phyloP scores from a whole-genome alignment of 2,888 invertebrate genomes.

The Drosophila borborema region DNA sequence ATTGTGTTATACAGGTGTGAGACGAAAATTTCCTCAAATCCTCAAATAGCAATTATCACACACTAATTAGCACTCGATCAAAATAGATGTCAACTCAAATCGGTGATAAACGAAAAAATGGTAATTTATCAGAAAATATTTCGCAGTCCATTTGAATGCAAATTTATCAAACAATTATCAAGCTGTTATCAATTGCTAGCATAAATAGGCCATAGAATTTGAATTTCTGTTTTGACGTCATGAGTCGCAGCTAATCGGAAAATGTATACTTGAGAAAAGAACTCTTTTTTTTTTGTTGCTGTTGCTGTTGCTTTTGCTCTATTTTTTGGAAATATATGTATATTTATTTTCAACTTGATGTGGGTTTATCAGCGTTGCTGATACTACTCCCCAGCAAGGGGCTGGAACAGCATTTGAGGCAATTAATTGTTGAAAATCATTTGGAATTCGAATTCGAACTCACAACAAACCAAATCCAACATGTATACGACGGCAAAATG shows the following conservation, averaged over 20 bases:
- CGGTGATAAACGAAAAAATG: conserved; percentile 25
- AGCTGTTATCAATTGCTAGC: conserved; percentile 45
- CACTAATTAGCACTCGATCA: conserved; percentile 67
- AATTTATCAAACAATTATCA: conserved; percentile 56
- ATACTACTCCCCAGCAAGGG: conserved; percentile 11
- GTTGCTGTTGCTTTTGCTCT: neutral
- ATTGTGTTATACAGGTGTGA: conserved; percentile 3
- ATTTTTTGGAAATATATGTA: conserved; percentile 12
- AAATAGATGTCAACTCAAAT: conserved; percentile 62
- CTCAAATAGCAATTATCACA: conserved; percentile 51
- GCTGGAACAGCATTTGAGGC: conserved; percentile 44
- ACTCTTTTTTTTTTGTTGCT: neutral
- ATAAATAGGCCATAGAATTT: conserved; percentile 45
- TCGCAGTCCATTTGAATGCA: conserved; percentile 50
- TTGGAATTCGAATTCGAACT: conserved; percentile 40
- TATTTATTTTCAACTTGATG: conserved; percentile 9
- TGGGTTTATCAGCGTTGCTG: conserved; percentile 27
- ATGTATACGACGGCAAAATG: conserved; percentile 71
- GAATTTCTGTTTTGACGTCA: conserved; percentile 57
- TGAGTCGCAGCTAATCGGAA: conserved; percentile 36
- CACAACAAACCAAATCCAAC: conserved; percentile 49
- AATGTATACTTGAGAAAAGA: conserved; percentile 49
- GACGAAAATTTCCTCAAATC: conserved; percentile 48
- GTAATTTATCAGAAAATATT: conserved; percentile 60
- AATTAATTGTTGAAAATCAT: conserved; percentile 60